Conservation (phyloP, 2,797 vertebrate species). For the Propithecus perrieri region DNA sequence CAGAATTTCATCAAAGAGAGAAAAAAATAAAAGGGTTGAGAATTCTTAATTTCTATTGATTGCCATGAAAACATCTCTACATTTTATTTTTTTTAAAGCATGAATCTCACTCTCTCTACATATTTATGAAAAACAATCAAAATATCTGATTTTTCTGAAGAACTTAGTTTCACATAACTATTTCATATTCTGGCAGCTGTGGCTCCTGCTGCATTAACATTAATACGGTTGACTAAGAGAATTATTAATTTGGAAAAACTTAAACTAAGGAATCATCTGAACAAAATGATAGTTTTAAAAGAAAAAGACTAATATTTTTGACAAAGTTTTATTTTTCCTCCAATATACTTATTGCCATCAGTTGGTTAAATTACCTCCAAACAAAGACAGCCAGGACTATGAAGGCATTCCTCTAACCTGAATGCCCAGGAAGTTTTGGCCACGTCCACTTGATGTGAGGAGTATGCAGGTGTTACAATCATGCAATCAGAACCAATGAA, state of each 20-base stretch:
- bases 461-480: background rate
- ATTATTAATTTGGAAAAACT: background rate
- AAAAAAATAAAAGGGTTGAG: background rate
- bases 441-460: background rate
- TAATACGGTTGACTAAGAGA: background rate
- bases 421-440: background rate
- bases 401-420: background rate
- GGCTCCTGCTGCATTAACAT: background rate
- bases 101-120: background rate
- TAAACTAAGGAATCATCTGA: background rate
- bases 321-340: background rate
- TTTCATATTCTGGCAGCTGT: background rate
- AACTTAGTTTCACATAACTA: background rate
- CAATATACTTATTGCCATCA: background rate
- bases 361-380: background rate
- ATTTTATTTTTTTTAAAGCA: constrained; percentile 51
- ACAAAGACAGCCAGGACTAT: background rate
- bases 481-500: background rate
- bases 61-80: constrained; percentile 1
- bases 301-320: background rate
- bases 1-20: constrained; percentile 67
- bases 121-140: constrained; percentile 52
- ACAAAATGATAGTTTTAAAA: constrained; percentile 1
- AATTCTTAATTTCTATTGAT: constrained; percentile 67
- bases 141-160: background rate